Evolutionary conservation across 2,797 vertebrate species (phyloP).

Genomic region (Emys orbicularis): DNA sequence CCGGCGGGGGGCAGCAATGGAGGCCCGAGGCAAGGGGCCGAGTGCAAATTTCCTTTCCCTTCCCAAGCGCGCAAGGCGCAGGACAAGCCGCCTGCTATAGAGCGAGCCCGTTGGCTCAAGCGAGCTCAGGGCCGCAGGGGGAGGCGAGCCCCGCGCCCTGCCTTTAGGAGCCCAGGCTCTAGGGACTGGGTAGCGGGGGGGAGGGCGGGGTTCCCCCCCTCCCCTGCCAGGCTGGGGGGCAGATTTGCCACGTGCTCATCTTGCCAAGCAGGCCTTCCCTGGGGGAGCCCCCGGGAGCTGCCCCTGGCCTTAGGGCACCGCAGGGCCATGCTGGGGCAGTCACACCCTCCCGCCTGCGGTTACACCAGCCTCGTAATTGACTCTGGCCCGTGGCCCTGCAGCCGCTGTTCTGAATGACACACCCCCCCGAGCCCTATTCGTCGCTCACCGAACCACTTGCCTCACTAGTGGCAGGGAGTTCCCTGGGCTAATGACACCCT

Average conservation of each 20-base stretch:
- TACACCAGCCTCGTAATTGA: background rate
- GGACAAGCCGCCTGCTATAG: no score
- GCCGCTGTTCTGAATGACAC: background rate
- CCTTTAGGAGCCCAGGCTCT: no score
- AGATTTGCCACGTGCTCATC: background rate
- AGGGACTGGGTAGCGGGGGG: no score
- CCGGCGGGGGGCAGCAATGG: background rate
- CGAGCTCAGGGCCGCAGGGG: background rate
- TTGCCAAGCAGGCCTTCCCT: no score
- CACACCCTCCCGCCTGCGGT: no score
- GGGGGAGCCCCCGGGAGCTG: background rate
- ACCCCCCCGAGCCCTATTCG: accelerated
- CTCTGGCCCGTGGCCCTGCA: no score
- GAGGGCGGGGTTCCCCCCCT: background rate
- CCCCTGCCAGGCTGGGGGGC: background rate
- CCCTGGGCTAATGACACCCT: background rate
- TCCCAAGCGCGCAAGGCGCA: background rate
- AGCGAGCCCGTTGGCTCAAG: no score
- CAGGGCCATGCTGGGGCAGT: no score
- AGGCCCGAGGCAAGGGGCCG: background rate
- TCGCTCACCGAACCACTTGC: background rate
- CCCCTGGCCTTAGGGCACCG: no score
- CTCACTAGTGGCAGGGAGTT: background rate
- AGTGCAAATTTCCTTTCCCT: background rate
- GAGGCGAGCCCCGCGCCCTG: background rate